Evolutionary conservation across 2,113 vertebrate genomes (phyloP).

Genomic region (Pithys albifrons): DNA sequence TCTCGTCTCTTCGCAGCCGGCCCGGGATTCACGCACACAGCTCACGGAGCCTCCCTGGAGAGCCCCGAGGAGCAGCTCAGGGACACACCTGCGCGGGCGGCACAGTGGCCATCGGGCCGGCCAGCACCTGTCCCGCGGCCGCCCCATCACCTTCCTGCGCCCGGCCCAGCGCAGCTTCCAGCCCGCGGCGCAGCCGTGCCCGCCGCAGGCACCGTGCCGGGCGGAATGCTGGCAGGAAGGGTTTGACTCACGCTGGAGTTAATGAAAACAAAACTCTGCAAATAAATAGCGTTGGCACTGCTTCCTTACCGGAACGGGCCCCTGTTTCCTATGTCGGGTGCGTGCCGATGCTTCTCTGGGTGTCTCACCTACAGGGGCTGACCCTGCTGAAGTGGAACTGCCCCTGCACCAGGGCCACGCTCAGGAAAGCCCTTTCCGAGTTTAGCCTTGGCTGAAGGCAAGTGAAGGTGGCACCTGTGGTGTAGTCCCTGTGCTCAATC

Average conservation of each 20-base stretch:
- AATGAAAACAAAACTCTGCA: slow-evolving; percentile 16
- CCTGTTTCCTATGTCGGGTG: not conserved
- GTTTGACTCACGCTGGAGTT: not conserved
- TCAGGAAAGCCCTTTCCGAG: not conserved
- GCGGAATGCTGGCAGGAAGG: slow-evolving; percentile 5
- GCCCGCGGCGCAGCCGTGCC: not conserved
- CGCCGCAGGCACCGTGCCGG: not conserved
- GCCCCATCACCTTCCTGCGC: not conserved
- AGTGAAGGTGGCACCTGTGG: fast-evolving
- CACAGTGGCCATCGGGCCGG: not conserved
- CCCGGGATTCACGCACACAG: not conserved
- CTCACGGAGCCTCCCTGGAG: slow-evolving; percentile 8
- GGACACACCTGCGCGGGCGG: not conserved
- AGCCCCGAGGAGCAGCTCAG: not conserved
- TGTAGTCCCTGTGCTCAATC: fast-evolving
- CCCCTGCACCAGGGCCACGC: not conserved
- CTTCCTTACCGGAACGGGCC: slow-evolving; percentile 7
- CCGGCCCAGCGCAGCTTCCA: not conserved
- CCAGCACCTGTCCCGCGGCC: not conserved
- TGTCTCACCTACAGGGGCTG: not conserved
- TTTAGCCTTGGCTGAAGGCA: not conserved
- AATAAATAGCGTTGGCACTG: not conserved
- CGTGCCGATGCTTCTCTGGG: not conserved
- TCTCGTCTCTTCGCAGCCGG: not conserved
- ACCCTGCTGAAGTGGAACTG: not conserved